Evolutionary conservation across 2,888 invertebrate species (phyloP), one percentile per base, ranked within the genome.

Genomic region (Himalopsyche anomala): DNA sequence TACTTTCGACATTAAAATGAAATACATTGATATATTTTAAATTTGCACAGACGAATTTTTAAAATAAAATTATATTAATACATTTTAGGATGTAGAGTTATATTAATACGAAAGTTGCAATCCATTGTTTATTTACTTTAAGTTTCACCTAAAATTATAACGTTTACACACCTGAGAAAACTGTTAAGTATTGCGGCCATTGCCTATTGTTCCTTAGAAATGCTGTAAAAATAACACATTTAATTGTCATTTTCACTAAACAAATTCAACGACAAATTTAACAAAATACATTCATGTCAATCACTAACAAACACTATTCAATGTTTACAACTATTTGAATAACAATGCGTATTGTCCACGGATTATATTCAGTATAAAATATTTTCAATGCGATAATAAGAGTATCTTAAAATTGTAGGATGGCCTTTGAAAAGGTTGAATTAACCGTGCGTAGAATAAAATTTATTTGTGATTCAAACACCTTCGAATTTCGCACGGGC

Each of bases 151-250:
- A 11, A 4, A n/a, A n/a, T 12, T 4, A 4, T 17, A 4, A 38
- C 0, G 11, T 51, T 19, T 51, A 80, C 38, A 79, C 74, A 85
- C 87, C 86, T 84, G 91, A 90, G 86, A 91, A 89, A 82, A 91
- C 91, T 84, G 91, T 91, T 86, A 91, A 85, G 87, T 91, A 91
- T 86, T 91, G 91, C n/a, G 91, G 90, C 91, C 91, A 91, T 88
- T 90, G 90, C 81, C 90, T 90, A 62, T 90, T 89, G 17, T 87
- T 82, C 56, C 51, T 87, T 4, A 51, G 28, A n/a, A 85, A 51
- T 5, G 85, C 42, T 62, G 38, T 79, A 8, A 85, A 19, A 17
- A 86, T 83, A 36, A 84, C 74, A 74, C 74, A 36, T 9, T 74
- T 74, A 15, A 74, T 36, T 38, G 74, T 74, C 74, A 74, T 74